These are phyloP conservation scores for Smutsia gigantea DNA, from an alignment of 2,797 vertebrate species.

Conservation along the genomic window DNA sequence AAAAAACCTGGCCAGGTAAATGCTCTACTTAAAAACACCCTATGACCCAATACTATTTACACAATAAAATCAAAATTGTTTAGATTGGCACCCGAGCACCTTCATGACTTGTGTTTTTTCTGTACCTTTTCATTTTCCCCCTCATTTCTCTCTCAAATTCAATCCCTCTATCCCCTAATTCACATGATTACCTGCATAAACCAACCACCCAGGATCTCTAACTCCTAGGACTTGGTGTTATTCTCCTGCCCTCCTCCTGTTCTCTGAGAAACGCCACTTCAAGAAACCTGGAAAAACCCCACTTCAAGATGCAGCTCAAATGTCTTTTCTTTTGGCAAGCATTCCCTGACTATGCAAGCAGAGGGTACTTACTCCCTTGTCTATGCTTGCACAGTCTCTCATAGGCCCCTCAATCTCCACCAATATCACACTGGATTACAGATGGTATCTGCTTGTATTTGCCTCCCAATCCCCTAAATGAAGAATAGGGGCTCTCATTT, in stretches of 20 bases:
- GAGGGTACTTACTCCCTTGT: not conserved
- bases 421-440: not conserved
- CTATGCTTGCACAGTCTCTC: not conserved
- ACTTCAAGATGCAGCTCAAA: constrained; percentile 35
- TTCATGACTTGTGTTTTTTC: not conserved
- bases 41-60: not conserved
- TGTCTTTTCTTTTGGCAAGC: not conserved
- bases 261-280: constrained; percentile 32
- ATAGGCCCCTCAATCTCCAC: not conserved
- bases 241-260: not conserved
- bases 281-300: constrained; percentile 9
- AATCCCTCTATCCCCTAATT: not conserved
- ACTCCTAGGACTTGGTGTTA: not conserved
- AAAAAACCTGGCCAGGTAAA: not conserved
- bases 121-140: not conserved
- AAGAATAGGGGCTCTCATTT: not conserved
- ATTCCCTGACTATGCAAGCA: not conserved
- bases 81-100: not conserved
- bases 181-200: not conserved
- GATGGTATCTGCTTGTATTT: not conserved
- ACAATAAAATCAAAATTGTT: constrained; percentile 28
- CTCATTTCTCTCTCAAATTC: not conserved
- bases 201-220: not conserved
- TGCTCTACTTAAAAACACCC: not conserved
- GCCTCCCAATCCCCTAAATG: not conserved